Base-by-base conservation (phyloP, 2,888 invertebrate genomes). In the Drosophila hamatofila region DNA sequence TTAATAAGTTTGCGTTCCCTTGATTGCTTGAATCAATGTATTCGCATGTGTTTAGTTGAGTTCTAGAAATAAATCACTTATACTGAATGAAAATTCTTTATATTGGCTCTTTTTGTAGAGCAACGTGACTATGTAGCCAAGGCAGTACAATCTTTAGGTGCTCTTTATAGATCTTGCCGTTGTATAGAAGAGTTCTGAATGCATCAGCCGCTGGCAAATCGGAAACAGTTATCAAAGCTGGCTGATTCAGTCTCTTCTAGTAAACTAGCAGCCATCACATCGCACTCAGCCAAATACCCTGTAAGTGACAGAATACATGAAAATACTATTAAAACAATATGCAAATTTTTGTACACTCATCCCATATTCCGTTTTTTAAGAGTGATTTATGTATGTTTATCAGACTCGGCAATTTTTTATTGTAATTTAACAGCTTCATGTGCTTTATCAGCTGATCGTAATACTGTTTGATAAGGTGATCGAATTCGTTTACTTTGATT, bases 391-490 rank as follows among this genome's bases (percentile, higher is more conserved):
- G 91, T 57, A 92, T 78, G 18, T 91, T 91, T 58, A 78, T 82
- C 3, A 92, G 68, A 11, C 67, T 75, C 11, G 91, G 91, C 14
- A 91, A 37, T 27, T 72, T 67, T 71, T 85, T 84, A 0, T 78
- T 35, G 58, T 90, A 92, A 7, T 86, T 86, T 4, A 92, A 62
- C 1, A 91, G 33, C 16, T 81, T 81, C 9, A 92, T 70, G 49
- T 88, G 78, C 3, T 86, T 74, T 35, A 80, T 75, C 57, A 92
- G 62, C 14, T 90, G 72, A 33, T 87, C 83, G 25, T 91, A 84
- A 63, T 92, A 92, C 51, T 80, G 83, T 35, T 89, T 87, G 0
- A 92, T 59, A 27, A 91, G 89, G 59, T 73, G 88, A 60, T 91
- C 92, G 44, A 92, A 92, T 14, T 89, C 62, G 25, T 78, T 83